Evolutionary conservation across 2,888 invertebrate genomes (phyloP), one percentile per base, ranked within the genome.

Genomic region (Caenorhabditis sp.): DNA sequence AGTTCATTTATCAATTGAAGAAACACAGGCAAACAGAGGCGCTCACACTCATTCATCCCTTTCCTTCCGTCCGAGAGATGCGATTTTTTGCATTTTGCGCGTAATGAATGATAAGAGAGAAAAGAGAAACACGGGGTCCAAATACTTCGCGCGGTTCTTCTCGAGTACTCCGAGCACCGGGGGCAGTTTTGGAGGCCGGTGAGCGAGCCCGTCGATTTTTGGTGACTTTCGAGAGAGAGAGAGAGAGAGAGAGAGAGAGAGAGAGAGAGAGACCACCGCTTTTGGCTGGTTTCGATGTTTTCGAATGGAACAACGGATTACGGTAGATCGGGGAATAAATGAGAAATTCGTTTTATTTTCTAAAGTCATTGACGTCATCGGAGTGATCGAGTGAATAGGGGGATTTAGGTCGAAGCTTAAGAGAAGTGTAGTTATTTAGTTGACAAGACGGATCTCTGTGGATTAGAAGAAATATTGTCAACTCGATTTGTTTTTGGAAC

Each of bases 1-100:
- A 43, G 53, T 70, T 70, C 70, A 70, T 70, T 70, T 70, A 70
- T 70, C 41, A 59, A 58, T 27, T n/a, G 53, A 52, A 52, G 39
- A 50, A 43, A 39, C 55, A 43, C 26, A 46, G 9, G 26, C n/a
- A 27, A 20, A 52, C 22, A 48, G 22, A 35, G 32, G 20, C 30
- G 9, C 46, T 8, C 26, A 17, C 26, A 0, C 20, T 30, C 43
- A 4, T 22, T 37, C 8, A 6, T 15, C 37, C 27, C 8, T 32
- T 30, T 26, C 6, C 45, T 30, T 15, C 30, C 13, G 17, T 53
- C 37, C 15, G 48, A 27, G 48, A 48, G 35, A 35, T 35, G 35
- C 26, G 26, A 27, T 46, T 46, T 53, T 45, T 63, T 9, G 4
- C 30, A 20, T 22, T 35, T 13, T 9, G 7, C 50, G 50, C 17